Base-by-base conservation (phyloP, 2,113 vertebrate genomes). In the Turnix velox region DNA sequence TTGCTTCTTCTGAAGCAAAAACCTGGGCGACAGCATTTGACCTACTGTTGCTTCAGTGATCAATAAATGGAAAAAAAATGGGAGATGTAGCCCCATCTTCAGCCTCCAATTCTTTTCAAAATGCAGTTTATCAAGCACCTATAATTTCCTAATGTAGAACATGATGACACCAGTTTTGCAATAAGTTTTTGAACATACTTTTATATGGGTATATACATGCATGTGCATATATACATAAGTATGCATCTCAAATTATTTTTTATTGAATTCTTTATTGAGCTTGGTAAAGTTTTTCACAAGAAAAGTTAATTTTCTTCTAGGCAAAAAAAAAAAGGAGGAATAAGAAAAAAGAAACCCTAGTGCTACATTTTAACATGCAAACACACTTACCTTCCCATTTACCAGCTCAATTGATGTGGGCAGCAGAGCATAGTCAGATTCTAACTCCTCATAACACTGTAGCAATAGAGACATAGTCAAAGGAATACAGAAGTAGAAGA, bases 371-470 rank as follows among this genome's bases (percentile, higher is more conserved):
- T 31, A 59, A 23, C 8, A 83, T 30, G 51, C 33, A 67, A 88
- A 35, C 10, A 77, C 14, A 30, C 96, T 96, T 69, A 97, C 97
- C 96, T 96, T 52, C 59, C 71, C 40, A 51, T 73, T 57, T 8
- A 68, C 14, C 3, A 8, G 75, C 25, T 84, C 68, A 35, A 66
- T 24, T 77, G 74, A 18, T 0, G 67, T 14, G 31, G 85, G 69
- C 62, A 92, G 79, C 46, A 72, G 61, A 43, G 40, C 8, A 4
- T 2, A 61, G 16, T 43, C 52, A 82, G 71, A 75, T 49, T 88
- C 61, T 37, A 93, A 52, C 52, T 91, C 94, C 37, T 72, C 84
- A 82, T 58, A 91, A 52, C 45, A 96, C 97, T 97, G 91, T 92
- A 66, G 59, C 7, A 49, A 67, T 5, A 88, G n/a, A 87, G 77